These are phyloP conservation scores for Automeris io DNA, from an alignment of 2,888 invertebrate species.

Conservation along the genomic window DNA sequence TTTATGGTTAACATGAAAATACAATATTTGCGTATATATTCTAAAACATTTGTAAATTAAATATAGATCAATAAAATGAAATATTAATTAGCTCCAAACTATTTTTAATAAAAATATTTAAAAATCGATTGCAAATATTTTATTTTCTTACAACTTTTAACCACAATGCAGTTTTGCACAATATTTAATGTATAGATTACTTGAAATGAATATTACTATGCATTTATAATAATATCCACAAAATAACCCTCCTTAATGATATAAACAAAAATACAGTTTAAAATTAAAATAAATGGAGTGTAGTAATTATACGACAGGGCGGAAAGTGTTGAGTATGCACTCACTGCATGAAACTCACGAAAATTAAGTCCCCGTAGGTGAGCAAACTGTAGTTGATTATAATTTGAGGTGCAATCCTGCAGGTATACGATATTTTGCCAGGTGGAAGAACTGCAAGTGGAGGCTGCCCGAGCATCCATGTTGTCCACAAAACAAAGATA, in stretches of 20 bases:
- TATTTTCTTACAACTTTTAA: constrained; percentile 20
- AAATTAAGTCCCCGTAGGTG: constrained; percentile 40
- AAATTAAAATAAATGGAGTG: neutral
- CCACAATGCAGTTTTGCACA: neutral
- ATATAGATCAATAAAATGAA: neutral
- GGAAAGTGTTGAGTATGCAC: constrained; percentile 14
- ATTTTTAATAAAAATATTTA: neutral
- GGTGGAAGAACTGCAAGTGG: constrained; percentile 89
- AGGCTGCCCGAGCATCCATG: constrained; percentile 82
- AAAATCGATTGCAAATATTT: constrained; percentile 26
- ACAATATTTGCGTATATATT: constrained; percentile 35
- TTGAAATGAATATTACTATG: neutral
- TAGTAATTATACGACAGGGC: neutral
- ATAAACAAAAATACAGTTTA: neutral
- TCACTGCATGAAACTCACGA: constrained; percentile 23
- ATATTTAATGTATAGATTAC: neutral
- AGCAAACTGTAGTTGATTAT: constrained; percentile 73
- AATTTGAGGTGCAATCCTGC: constrained; percentile 77
- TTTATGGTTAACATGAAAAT: constrained; percentile 22
- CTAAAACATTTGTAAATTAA: neutral
- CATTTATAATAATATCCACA: neutral
- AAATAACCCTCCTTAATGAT: neutral
- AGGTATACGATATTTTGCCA: constrained; percentile 90
- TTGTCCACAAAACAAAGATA: constrained; percentile 80
- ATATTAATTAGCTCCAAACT: neutral